Conservation (phyloP, 2,797 vertebrate genomes). For the Psittacula echo region DNA sequence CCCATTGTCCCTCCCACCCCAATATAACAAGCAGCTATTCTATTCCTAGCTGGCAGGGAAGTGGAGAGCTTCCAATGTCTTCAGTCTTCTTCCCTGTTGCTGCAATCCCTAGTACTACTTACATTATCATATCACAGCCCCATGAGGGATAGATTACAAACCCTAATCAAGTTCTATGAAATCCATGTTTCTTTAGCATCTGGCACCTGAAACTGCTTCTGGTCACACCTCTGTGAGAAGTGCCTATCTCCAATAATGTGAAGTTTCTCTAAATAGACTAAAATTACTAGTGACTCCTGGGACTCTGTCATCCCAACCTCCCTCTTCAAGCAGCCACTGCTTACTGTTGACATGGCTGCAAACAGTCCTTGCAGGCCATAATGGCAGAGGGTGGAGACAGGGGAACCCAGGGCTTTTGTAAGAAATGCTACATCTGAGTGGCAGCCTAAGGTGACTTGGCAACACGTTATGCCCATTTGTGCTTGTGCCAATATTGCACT, state of each 20-base stretch:
- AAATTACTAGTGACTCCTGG: not conserved
- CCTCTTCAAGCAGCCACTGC: not conserved
- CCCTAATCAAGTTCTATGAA: not conserved
- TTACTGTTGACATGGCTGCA: fast-evolving
- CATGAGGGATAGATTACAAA: not conserved
- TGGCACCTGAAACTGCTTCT: not conserved
- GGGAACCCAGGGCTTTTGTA: not conserved
- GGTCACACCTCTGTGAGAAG: not conserved
- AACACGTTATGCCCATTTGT: not conserved
- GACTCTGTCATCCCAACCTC: not conserved
- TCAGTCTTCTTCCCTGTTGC: not conserved
- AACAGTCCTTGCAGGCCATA: not conserved
- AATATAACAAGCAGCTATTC: not conserved
- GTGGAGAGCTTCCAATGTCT: not conserved
- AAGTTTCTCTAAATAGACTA: not conserved
- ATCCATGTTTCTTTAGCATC: not conserved
- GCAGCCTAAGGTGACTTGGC: not conserved
- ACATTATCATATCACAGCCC: not conserved
- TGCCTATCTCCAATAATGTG: not conserved
- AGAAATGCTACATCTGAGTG: not conserved
- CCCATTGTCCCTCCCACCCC: not conserved
- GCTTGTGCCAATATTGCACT: not conserved
- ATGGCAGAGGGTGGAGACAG: fast-evolving
- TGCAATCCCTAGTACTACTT: not conserved
- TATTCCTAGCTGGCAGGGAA: not conserved